These are phyloP conservation scores for Barnardius zonarius DNA, from an alignment of 2,113 vertebrate genomes.

Conservation along the genomic window DNA sequence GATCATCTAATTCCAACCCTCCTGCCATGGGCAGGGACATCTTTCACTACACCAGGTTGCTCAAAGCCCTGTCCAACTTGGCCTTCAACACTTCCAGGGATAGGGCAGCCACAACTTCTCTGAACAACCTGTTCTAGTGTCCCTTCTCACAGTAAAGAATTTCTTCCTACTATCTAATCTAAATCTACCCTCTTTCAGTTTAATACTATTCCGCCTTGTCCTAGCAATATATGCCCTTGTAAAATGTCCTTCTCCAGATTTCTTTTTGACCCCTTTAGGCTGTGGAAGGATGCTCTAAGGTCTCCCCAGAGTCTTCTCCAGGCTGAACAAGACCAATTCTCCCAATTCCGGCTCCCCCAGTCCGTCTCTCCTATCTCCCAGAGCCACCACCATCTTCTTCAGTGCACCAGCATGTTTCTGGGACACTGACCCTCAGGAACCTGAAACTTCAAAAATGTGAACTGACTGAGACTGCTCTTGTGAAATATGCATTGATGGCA, in stretches of 20 bases:
- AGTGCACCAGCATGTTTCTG: not conserved
- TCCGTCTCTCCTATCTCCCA: not conserved
- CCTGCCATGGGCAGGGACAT: too few species aligned
- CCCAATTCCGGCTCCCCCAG: not conserved
- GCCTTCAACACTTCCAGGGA: not conserved
- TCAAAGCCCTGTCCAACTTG: not conserved
- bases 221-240: not conserved
- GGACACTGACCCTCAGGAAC: not conserved
- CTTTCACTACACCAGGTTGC: not conserved
- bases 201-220: not conserved
- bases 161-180: not conserved
- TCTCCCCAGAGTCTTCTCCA: not conserved
- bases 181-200: not conserved
- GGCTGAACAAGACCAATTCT: not conserved
- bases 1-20: not conserved
- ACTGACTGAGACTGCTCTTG: not conserved
- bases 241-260: not conserved
- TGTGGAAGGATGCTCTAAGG: not conserved
- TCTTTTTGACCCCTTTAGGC: not conserved
- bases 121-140: fast-evolving
- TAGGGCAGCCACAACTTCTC: not conserved
- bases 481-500: not conserved
- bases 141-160: not conserved
- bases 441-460: not conserved
- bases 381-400: not conserved